These are phyloP conservation scores for Cydia amplana DNA, from an alignment of 1,140 invertebrate genomes.

Conservation along the genomic window DNA sequence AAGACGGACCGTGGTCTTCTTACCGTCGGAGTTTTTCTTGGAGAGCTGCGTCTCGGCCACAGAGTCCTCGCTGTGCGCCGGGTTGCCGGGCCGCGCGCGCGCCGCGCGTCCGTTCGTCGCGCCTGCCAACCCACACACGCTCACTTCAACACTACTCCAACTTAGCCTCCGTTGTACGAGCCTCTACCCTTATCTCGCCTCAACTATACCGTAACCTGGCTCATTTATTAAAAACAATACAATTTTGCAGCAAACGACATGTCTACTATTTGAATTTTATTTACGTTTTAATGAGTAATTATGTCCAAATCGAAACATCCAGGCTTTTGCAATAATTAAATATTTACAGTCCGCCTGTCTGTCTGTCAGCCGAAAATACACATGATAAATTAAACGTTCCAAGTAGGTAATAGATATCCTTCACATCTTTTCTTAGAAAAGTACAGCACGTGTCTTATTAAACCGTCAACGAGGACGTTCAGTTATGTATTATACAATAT, in stretches of 20 bases:
- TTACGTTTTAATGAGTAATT: constrained; percentile 18
- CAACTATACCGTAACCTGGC: constrained; percentile 30
- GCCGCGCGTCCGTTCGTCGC: constrained; percentile 63
- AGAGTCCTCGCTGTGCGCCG: constrained; percentile 88
- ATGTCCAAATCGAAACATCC: neutral
- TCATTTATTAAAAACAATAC: neutral
- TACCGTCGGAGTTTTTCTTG: constrained; percentile 91
- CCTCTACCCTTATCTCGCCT: constrained; percentile 24
- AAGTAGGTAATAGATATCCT: neutral
- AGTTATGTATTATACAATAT: neutral
- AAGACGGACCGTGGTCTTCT: constrained; percentile 66
- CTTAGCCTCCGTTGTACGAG: constrained; percentile 32
- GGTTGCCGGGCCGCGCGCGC: constrained; percentile 79
- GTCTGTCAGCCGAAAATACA: constrained; percentile 44
- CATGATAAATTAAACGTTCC: neutral
- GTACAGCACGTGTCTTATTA: neutral
- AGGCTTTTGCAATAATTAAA: constrained; percentile 26
- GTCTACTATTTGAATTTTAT: neutral
- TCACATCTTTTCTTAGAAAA: neutral
- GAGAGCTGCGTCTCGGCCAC: constrained; percentile 87
- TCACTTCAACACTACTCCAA: constrained; percentile 62
- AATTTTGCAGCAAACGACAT: neutral
- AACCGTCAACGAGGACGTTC: neutral
- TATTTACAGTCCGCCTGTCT: constrained; percentile 51
- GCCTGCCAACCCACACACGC: constrained; percentile 72